A percentile compares a stretch with the other conserved stretches of the same genome.
These are phyloP conservation scores for Caloenas nicobarica DNA, from an alignment of 2,113 vertebrate genomes.

Conservation along the genomic window DNA sequence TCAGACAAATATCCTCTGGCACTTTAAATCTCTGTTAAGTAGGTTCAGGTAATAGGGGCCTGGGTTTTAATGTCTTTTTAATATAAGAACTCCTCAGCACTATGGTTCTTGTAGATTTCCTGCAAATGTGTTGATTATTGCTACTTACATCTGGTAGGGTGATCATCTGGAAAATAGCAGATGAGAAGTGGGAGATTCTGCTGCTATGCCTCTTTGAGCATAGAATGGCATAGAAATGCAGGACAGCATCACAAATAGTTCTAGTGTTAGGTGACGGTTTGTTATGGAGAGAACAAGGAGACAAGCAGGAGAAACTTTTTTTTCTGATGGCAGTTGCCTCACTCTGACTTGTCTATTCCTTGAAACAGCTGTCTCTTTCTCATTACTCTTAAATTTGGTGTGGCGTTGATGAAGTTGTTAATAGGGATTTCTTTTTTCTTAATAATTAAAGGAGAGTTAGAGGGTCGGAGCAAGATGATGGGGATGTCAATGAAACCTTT, in stretches of 20 bases:
- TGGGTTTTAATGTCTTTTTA: not conserved
- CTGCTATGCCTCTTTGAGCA: not conserved
- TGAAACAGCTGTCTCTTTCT: not conserved
- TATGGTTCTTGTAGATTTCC: not conserved
- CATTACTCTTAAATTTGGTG: not conserved
- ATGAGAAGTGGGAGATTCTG: not conserved
- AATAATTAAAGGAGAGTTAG: not conserved
- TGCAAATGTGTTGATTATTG: not conserved
- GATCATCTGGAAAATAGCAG: not conserved
- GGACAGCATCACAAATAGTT: not conserved
- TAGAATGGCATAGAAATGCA: not conserved
- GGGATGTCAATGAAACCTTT: not conserved
- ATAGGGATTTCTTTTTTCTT: not conserved
- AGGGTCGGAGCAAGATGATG: not conserved
- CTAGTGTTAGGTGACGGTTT: not conserved
- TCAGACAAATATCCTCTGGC: not conserved
- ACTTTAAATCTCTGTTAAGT: not conserved
- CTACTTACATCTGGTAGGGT: not conserved
- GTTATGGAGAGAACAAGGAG: not conserved
- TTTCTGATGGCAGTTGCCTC: not conserved
- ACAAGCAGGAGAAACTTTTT: not conserved
- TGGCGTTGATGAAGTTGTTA: not conserved
- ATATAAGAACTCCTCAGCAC: not conserved
- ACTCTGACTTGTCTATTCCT: not conserved
- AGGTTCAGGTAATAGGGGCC: not conserved